Base-by-base conservation (phyloP, 2,888 invertebrate genomes). In the Capitulum mitella region DNA sequence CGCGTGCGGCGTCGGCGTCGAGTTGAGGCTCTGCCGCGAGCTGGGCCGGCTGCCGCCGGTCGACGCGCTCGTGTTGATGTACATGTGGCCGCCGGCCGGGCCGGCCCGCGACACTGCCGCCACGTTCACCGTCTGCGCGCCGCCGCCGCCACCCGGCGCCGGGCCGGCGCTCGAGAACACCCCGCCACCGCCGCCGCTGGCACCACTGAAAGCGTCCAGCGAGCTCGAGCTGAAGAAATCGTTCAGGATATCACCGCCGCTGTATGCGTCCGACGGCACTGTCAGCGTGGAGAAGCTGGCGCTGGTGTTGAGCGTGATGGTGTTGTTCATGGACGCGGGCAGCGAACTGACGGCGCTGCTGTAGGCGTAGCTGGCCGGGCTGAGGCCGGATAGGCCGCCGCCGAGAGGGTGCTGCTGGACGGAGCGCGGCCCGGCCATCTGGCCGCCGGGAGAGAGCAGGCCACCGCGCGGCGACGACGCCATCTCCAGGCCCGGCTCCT, bases 21-120 rank as follows among this genome's bases (percentile, higher is more conserved):
- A 64, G 64, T 64, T 64, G 64, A 37, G 64, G 37, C 64, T 64
- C 64, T 64, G 64, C 34, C 64, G 34, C 34, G 64, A 64, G 64
- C 64, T 64, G 64, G 64, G 64, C 64, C 64, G 34, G 64, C 64
- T 64, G 64, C 64, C 64, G 64, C 34, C 64, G 34, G 37, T 6
- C 34, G 34, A 34, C 19, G 64, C 64, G 34, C n/a, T n/a, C 64
- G 64, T 37, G 34, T 64, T 64, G 34, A 64, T 37, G 34, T 64
- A 64, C 64, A 64, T 64, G 64, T 64, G 64, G 34, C 34, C 64
- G 19, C 64, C 64, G 34, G 34, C 6, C 22, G 64, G 34, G 22
- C 34, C 22, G 34, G 64, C 64, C 34, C 64, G 64, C 37, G 64
- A 64, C 64, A 8, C 6, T 6, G 34, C 19, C 37, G 64, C 16